Evolutionary conservation across 1,140 invertebrate genomes (phyloP).

Genomic region (Vanessa atalanta): DNA sequence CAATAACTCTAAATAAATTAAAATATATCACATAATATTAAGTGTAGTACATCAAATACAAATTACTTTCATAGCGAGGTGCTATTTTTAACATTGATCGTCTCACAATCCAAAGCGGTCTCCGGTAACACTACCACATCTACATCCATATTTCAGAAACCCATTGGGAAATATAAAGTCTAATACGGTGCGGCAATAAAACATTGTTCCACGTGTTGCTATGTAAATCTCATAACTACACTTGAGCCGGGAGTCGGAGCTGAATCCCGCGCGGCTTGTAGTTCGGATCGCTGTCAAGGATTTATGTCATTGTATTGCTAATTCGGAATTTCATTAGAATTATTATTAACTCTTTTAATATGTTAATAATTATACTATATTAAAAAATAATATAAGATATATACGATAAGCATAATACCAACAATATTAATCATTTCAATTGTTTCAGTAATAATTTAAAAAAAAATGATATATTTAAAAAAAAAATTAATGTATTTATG

Average conservation of each 20-base stretch:
- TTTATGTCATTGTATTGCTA: slow-evolving; percentile 29
- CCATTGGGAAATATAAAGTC: slow-evolving; percentile 64
- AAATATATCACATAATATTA: too few relatives aligned
- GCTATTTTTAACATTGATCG: not conserved
- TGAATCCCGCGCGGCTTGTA: slow-evolving; percentile 47
- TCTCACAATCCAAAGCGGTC: not conserved
- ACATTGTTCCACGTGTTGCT: slow-evolving; percentile 64
- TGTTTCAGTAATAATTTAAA: too few relatives aligned
- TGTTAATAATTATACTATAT: not conserved
- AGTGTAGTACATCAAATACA: too few relatives aligned
- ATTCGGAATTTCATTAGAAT: slow-evolving; percentile 9
- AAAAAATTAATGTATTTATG: too few relatives aligned
- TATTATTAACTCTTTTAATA: slow-evolving; percentile 5
- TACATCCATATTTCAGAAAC: slow-evolving; percentile 47
- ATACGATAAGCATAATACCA: too few relatives aligned
- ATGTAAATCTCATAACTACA: slow-evolving; percentile 67
- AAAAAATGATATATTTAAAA: too few relatives aligned
- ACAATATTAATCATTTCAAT: too few relatives aligned
- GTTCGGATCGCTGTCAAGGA: slow-evolving; percentile 38
- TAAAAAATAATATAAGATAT: too few relatives aligned
- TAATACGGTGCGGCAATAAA: slow-evolving; percentile 60
- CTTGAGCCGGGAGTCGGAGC: slow-evolving; percentile 40
- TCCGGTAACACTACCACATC: slow-evolving; percentile 13
- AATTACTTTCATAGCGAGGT: too few relatives aligned
- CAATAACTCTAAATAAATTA: too few relatives aligned